Conservation (phyloP, 2,113 vertebrate genomes). For the Lontra canadensis region DNA sequence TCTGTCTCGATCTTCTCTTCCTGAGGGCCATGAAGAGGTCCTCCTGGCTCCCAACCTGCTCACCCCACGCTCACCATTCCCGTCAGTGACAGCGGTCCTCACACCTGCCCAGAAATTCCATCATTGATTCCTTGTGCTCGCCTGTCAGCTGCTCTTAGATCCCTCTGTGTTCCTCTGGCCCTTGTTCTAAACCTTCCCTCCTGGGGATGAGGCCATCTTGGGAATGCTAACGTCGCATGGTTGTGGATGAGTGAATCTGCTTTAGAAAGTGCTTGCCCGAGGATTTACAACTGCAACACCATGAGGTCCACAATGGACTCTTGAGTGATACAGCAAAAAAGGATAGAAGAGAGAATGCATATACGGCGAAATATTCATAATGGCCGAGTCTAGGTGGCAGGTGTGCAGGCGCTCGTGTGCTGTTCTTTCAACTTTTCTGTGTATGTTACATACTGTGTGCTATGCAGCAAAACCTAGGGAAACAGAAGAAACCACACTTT, state of each 20-base stretch:
- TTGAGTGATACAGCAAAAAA: neutral
- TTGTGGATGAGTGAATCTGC: rapidly evolving
- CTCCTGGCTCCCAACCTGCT: neutral
- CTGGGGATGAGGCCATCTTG: neutral
- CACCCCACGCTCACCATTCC: rapidly evolving
- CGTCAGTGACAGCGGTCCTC: neutral
- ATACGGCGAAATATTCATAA: neutral
- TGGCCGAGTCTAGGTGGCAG: rapidly evolving
- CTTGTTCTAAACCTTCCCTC: neutral
- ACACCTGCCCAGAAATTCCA: neutral
- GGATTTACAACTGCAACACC: neutral
- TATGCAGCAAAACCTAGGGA: neutral
- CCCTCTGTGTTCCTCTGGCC: neutral
- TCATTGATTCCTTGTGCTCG: neutral
- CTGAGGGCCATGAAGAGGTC: neutral
- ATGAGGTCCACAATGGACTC: neutral
- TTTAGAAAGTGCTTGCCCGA: neutral
- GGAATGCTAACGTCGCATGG: neutral
- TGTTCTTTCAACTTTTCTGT: neutral
- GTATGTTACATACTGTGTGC: neutral
- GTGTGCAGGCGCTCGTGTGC: rapidly evolving
- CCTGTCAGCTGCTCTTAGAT: neutral
- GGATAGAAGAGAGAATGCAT: neutral
- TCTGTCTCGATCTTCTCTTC: neutral
- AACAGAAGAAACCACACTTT: neutral